These are phyloP conservation scores for Falco novaeseelandiae DNA, from an alignment of 2,797 vertebrate genomes.

Conservation along the genomic window DNA sequence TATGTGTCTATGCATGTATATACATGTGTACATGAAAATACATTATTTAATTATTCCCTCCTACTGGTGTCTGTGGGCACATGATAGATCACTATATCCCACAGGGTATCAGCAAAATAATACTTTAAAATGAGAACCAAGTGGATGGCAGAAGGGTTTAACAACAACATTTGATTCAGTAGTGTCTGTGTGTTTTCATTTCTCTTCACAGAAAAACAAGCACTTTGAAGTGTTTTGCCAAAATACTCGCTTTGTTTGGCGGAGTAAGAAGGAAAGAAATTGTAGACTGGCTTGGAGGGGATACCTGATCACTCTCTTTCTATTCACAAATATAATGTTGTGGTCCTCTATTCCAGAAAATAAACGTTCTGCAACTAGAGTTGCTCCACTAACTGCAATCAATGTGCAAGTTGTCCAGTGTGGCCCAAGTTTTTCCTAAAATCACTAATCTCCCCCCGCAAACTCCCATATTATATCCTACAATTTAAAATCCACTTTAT, in stretches of 20 bases:
- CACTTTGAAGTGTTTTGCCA: not conserved
- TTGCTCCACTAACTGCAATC: not conserved
- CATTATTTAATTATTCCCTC: not conserved
- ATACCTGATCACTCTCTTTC: not conserved
- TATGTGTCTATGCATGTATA: not conserved
- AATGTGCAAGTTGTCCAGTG: not conserved
- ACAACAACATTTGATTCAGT: not conserved
- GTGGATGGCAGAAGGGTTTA: not conserved
- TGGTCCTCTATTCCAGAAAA: not conserved
- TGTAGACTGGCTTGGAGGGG: not conserved
- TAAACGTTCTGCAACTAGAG: not conserved
- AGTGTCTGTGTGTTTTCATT: not conserved
- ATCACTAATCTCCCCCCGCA: not conserved
- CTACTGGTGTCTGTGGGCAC: not conserved
- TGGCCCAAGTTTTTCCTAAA: slow-evolving; percentile 6
- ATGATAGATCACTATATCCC: not conserved
- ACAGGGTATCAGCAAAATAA: not conserved
- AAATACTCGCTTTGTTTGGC: not conserved
- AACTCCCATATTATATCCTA: slow-evolving; percentile 30
- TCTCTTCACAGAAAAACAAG: not conserved
- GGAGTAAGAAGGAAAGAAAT: not conserved
- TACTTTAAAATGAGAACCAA: not conserved
- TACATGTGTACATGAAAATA: not conserved
- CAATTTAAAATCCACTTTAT: slow-evolving; percentile 69
- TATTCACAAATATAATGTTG: not conserved